phyloP scores from a whole-genome alignment of 2,888 invertebrate genomes.

The Osedax frankpressi region DNA sequence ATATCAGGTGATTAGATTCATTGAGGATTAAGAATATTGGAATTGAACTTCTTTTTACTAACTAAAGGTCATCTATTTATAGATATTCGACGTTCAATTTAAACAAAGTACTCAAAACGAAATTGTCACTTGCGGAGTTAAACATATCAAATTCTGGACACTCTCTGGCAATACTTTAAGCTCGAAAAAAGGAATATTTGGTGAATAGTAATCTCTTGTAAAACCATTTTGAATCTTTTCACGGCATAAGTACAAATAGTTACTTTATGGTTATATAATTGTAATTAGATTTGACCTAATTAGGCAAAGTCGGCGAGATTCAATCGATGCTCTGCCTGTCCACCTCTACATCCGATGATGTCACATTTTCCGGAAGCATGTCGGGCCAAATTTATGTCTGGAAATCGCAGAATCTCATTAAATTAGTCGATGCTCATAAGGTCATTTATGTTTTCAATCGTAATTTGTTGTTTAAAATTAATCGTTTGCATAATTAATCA shows the following conservation, averaged over 20 bases:
- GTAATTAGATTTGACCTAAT: neutral
- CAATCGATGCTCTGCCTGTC: conserved; percentile 44
- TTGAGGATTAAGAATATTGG: no score
- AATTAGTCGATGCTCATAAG: conserved; percentile 42
- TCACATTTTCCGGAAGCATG: conserved; percentile 45
- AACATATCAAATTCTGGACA: conserved; percentile 47
- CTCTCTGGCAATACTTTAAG: conserved; percentile 44
- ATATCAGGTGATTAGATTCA: no score
- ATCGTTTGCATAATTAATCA: no score
- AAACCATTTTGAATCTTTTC: conserved; percentile 13
- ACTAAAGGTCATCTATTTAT: no score
- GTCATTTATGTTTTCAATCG: no score
- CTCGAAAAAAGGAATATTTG: conserved; percentile 44
- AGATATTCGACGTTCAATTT: conserved; percentile 46
- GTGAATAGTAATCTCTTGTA: no score
- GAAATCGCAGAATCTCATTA: conserved; percentile 38
- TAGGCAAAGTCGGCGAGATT: conserved; percentile 40
- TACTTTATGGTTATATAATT: neutral
- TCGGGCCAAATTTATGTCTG: conserved; percentile 47
- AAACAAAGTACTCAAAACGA: conserved; percentile 35
- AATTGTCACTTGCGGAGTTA: conserved; percentile 45
- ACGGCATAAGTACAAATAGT: conserved; percentile 10
- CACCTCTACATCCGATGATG: conserved; percentile 34
- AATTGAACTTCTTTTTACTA: no score
- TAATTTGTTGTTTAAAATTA: no score